A percentile compares a stretch with the other conserved stretches of the same genome.
These are phyloP conservation scores for Centropyge bicolor DNA, from an alignment of 2,797 vertebrate genomes.

Conservation along the genomic window DNA sequence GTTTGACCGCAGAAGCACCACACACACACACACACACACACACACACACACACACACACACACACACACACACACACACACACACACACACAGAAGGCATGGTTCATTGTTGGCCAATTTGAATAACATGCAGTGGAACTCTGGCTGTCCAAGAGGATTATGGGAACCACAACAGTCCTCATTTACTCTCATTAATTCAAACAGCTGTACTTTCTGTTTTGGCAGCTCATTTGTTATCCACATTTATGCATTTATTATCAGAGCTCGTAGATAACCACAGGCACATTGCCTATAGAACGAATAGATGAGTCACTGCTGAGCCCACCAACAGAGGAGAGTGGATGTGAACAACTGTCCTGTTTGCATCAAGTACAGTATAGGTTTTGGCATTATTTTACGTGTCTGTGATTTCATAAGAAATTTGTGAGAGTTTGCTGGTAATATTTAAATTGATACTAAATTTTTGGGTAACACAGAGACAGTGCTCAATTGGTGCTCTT, in stretches of 20 bases:
- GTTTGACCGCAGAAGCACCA: slow-evolving; percentile 20
- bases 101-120: slow-evolving; percentile 26
- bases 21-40: slow-evolving; percentile 18
- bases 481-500: neutral
- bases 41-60: slow-evolving; percentile 14
- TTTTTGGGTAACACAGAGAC: neutral
- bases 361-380: neutral
- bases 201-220: slow-evolving; percentile 13
- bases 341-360: neutral
- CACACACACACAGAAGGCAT: slow-evolving; percentile 16
- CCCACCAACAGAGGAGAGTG: no score
- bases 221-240: neutral
- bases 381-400: neutral
- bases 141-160: slow-evolving; percentile 7
- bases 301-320: no score
- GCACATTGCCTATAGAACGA: neutral
- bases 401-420: neutral
- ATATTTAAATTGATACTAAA: neutral
- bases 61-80: slow-evolving; percentile 23
- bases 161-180: slow-evolving; percentile 30
- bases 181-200: slow-evolving; percentile 24
- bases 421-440: neutral
- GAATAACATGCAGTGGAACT: slow-evolving; percentile 26
- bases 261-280: neutral
- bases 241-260: neutral